Evolutionary conservation across 2,113 vertebrate genomes (phyloP), one percentile per base, ranked within the genome.

Genomic region (Psammodynastes pulverulentus): DNA sequence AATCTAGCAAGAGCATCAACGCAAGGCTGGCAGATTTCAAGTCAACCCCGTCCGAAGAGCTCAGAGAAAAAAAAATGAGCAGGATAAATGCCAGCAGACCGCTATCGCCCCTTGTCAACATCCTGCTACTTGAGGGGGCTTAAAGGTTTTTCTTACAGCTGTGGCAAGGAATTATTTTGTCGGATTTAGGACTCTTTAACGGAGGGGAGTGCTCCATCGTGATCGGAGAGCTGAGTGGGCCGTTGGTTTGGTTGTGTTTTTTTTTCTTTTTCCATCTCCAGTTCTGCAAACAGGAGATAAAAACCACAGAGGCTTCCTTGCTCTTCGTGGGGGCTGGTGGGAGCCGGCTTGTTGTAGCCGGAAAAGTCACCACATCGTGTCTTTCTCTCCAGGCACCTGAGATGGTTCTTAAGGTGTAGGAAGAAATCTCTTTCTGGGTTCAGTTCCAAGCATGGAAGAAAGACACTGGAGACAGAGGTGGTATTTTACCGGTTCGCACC

Each of bases 161-260:
- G 72, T 84, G 91, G 91, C 87, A 89, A 89, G 91, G 91, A 92
- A 84, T 89, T 92, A 92, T 92, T 92, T 84, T 92, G 87, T 92
- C 54, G 43, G 91, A 92, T 89, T 89, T 92, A 89, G 29, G 39
- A 21, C 51, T 84, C 87, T 89, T 92, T 92, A 92, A 58, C 21
- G 6, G 51, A 53, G 79, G 49, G 49, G 49, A 9, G 48, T 23
- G 9, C 51, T 92, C 62, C 52, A 85, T 92, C 91, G 29, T 89
- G 91, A 92, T 48, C 24, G 12, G 51, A 21, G 52, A 92, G 45
- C 87, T 26, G 51, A 84, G 67, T 5, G 1, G 29, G 12, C 58
- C 4, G 0, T 54, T 49, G 24, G 24, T n/a, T n/a, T n/a, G n/a
- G n/a, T n/a, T n/a, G n/a, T n/a, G 9, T 0, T n/a, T 67, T 15